Base-by-base conservation (phyloP, 2,888 invertebrate genomes). In the Atherix ibis region DNA sequence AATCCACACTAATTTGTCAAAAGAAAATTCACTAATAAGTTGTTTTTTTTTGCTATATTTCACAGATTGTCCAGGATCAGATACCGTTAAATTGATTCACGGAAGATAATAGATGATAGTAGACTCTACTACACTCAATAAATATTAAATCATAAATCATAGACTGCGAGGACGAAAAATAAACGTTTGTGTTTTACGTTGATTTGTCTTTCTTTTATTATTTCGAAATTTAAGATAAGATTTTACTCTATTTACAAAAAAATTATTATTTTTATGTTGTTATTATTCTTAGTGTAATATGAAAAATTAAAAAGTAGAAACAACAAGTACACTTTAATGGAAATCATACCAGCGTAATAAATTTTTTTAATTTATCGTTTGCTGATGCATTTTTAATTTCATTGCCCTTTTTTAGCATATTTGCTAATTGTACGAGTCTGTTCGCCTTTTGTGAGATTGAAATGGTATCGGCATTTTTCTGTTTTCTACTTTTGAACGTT, bases 1-100 rank as follows among this genome's bases (percentile, higher is more conserved):
- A n/a, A n/a, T n/a, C n/a, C n/a, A n/a, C n/a, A n/a, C n/a, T n/a
- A n/a, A n/a, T n/a, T n/a, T n/a, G n/a, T n/a, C n/a, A n/a, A n/a
- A n/a, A n/a, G n/a, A n/a, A n/a, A n/a, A n/a, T n/a, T n/a, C n/a
- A n/a, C n/a, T n/a, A n/a, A n/a, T n/a, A n/a, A n/a, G n/a, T n/a
- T n/a, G n/a, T 72, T 73, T 44, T 68, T 13, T 26, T 2, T 26
- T n/a, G n/a, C n/a, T n/a, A n/a, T n/a, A n/a, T 10, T 17, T 3
- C 17, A 15, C 19, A 80, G 79, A 71, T 78, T 48, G 41, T 43
- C 14, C 32, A 45, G 31, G 41, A 42, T 16, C 40, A 43, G 26
- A 41, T 43, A 18, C 36, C 40, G 27, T 32, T 40, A 36, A 37
- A 40, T 34, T 40, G 33, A n/a, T n/a, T n/a, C n/a, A n/a, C n/a